Evolutionary conservation across 2,113 vertebrate genomes (phyloP).

Genomic region (Notechis scutatus): DNA sequence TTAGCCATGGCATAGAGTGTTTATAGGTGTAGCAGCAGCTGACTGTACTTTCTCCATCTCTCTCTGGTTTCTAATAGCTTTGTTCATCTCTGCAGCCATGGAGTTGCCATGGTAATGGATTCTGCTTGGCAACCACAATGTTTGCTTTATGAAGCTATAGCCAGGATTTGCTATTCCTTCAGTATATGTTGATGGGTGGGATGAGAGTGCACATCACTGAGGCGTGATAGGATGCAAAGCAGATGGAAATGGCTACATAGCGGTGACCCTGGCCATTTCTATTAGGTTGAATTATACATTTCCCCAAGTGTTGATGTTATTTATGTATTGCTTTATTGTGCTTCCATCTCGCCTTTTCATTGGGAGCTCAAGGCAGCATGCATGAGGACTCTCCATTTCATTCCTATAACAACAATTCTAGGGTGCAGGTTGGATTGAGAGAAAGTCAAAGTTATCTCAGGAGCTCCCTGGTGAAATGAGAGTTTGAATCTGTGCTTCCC

Average conservation of each 20-base stretch:
- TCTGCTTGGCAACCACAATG: conserved; percentile 48
- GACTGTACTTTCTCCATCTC: not conserved
- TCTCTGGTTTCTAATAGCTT: conserved; percentile 48
- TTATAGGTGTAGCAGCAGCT: not conserved
- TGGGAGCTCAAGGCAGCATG: not conserved
- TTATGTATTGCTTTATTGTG: not conserved
- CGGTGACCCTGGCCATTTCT: not conserved
- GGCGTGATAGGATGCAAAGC: not conserved
- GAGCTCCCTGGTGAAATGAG: not conserved
- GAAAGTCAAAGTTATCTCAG: not conserved
- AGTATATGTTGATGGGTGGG: not conserved
- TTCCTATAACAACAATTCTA: not conserved
- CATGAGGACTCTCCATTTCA: not conserved
- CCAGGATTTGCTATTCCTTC: conserved; percentile 16
- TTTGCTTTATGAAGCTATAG: conserved; percentile 10
- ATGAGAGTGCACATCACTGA: not conserved
- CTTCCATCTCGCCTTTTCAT: not conserved
- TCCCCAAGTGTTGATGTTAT: not conserved
- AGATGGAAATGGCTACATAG: not conserved
- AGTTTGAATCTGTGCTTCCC: not conserved
- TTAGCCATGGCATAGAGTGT: not conserved
- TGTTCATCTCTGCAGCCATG: conserved; percentile 49
- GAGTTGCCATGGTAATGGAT: conserved; percentile 64
- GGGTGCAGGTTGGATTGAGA: not conserved
- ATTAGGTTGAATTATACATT: not conserved